Conservation (phyloP, 1,140 invertebrate species). For the Bombyx mandarina region DNA sequence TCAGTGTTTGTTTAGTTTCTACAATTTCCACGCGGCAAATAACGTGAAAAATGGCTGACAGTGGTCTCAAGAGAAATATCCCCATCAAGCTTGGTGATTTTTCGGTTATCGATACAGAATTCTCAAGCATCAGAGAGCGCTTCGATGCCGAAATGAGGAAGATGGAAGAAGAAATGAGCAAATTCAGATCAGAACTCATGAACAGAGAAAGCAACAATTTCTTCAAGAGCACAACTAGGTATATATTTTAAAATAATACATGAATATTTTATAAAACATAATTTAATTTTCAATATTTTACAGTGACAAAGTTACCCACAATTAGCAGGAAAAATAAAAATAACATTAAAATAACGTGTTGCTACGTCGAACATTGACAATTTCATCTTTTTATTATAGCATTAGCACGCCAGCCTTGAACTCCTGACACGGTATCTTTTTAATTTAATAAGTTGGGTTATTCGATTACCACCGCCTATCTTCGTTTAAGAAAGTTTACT, state of each 20-base stretch:
- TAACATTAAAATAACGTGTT: too few species aligned
- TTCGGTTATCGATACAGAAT: conserved; percentile 96
- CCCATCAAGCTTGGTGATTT: conserved; percentile 95
- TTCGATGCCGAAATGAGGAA: conserved; percentile 97
- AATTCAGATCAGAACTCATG: conserved; percentile 93
- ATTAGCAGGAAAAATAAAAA: too few species aligned
- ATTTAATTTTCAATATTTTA: not conserved
- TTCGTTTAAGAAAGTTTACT: conserved; percentile 40
- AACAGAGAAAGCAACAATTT: conserved; percentile 92
- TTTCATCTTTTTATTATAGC: too few species aligned
- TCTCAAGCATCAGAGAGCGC: conserved; percentile 94
- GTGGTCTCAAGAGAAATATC: conserved; percentile 88
- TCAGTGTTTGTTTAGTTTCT: conserved; percentile 66
- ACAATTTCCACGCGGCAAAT: conserved; percentile 39
- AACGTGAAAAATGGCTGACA: conserved; percentile 77
- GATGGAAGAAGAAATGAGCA: conserved; percentile 99
- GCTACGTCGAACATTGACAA: too few species aligned
- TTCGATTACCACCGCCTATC: conserved; percentile 33
- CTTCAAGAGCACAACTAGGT: conserved; percentile 90
- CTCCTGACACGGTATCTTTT: conserved; percentile 60
- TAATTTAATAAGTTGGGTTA: conserved; percentile 62
- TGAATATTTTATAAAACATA: conserved; percentile 3
- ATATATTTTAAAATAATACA: conserved; percentile 43
- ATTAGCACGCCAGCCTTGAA: conserved; percentile 28
- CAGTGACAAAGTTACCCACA: too few species aligned